Conservation (phyloP, 2,888 invertebrate genomes). For the Cryptocephalus moraei region DNA sequence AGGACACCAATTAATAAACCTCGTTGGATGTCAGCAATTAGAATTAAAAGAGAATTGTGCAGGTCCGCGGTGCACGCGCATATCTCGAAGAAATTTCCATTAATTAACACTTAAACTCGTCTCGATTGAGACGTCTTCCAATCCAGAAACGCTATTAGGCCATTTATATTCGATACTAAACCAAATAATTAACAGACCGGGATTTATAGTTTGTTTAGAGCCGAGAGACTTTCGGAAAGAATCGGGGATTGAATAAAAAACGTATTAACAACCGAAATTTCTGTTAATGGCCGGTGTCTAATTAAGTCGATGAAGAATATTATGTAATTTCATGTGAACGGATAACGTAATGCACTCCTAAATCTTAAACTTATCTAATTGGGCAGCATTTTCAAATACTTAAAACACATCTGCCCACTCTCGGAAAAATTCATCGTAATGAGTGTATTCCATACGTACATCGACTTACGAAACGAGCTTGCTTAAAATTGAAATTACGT, state of each 20-base stretch:
- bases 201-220: slow-evolving; percentile 12
- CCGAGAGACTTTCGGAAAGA: not conserved
- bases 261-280: slow-evolving; percentile 4
- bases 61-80: slow-evolving; percentile 12
- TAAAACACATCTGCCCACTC: too few relatives aligned
- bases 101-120: slow-evolving; percentile 29
- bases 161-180: slow-evolving; percentile 29
- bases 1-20: slow-evolving; percentile 1
- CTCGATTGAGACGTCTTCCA: not conserved
- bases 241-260: slow-evolving; percentile 5
- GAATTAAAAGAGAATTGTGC: slow-evolving; percentile 1
- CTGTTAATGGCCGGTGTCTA: slow-evolving; percentile 4
- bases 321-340: too few relatives aligned
- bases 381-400: too few relatives aligned
- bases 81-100: slow-evolving; percentile 33
- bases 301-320: too few relatives aligned
- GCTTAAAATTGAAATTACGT: too few relatives aligned
- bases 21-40: slow-evolving; percentile 3
- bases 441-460: too few relatives aligned
- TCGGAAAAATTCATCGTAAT: too few relatives aligned
- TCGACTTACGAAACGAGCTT: too few relatives aligned
- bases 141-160: slow-evolving; percentile 18
- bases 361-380: too few relatives aligned
- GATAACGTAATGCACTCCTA: too few relatives aligned
- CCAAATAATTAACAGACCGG: slow-evolving; percentile 20